Base-by-base conservation (phyloP, 2,113 vertebrate species). In the Ochotona curzoniae region DNA sequence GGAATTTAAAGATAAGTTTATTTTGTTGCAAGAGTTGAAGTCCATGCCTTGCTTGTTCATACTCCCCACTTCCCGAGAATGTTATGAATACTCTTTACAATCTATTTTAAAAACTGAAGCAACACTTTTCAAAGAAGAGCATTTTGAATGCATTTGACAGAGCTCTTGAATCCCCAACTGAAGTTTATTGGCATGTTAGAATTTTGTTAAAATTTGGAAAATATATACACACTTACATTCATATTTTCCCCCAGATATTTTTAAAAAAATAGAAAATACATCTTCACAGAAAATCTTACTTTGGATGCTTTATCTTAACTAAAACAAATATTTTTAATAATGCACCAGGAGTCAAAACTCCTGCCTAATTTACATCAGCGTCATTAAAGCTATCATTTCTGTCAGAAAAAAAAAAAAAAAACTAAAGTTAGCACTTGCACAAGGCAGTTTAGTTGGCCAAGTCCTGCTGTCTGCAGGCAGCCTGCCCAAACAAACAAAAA, bases 401-500 rank as follows among this genome's bases (percentile, higher is more conserved):
- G 95, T 95, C 71, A 96, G 66, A 90, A 86, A 95, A 88, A 0
- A 97, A 87, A 0, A 90, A 86, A 95, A 88, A 0, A 97, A 87
- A 0, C 0, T 91, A 66, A 95, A 91, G 5, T 94, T 92, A 93
- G 78, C 83, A 95, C 83, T 94, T 95, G 80, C 91, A 88, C 70
- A 95, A 90, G 75, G 90, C 76, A 96, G 21, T 38, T 63, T 47
- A 94, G 82, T 69, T 95, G 80, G 49, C 95, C 96, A 96, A 92
- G 66, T 89, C 82, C 90, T 93, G 93, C 96, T 93, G 91, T 96
- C 97, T 97, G 78, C 83, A 95, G 97, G 97, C 94, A 96, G 14
- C 0, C 32, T 96, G 95, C 97, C 97, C 96, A 96, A 95, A 94
- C 44, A 93, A 87, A 96, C 81, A 93, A 91, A 89, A 90, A 96